phyloP scores from a whole-genome alignment of 2,888 invertebrate species.

The Frankliniella fusca region DNA sequence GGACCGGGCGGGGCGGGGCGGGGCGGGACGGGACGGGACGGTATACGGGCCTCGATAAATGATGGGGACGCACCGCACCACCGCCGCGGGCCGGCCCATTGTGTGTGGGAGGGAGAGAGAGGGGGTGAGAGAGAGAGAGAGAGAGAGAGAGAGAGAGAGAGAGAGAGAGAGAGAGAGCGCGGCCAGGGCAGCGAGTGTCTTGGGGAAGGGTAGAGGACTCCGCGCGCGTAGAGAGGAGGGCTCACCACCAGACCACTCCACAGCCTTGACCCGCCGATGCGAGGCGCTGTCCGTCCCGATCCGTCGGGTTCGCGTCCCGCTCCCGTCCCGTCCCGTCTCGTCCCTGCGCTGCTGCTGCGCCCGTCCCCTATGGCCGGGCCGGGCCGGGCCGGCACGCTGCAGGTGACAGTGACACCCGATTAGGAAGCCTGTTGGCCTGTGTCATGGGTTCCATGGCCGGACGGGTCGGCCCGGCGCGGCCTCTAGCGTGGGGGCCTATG shows the following conservation, averaged over 20 bases:
- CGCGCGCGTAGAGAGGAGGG: background rate
- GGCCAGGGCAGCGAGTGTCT: background rate
- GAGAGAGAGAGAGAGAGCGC: background rate
- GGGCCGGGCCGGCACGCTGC: background rate
- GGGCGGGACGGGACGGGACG: no score
- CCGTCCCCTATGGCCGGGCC: background rate
- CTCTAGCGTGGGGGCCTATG: no score
- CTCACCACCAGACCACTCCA: background rate
- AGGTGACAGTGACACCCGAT: background rate
- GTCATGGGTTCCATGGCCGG: no score
- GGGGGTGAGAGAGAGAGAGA: background rate
- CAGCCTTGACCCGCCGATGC: background rate
- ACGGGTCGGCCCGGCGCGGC: no score
- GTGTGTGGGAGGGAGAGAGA: background rate
- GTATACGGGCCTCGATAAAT: no score
- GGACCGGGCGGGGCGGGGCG: no score
- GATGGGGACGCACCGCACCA: no score
- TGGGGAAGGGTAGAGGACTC: background rate
- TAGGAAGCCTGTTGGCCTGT: background rate
- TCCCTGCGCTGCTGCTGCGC: background rate
- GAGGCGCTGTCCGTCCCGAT: background rate
- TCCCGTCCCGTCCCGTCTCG: background rate
- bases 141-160: background rate
- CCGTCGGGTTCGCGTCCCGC: no score
- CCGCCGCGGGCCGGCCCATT: no score